These are phyloP conservation scores for Trididemnum nubilum DNA, from an alignment of 23 tunicate genomes.

Conservation along the genomic window DNA sequence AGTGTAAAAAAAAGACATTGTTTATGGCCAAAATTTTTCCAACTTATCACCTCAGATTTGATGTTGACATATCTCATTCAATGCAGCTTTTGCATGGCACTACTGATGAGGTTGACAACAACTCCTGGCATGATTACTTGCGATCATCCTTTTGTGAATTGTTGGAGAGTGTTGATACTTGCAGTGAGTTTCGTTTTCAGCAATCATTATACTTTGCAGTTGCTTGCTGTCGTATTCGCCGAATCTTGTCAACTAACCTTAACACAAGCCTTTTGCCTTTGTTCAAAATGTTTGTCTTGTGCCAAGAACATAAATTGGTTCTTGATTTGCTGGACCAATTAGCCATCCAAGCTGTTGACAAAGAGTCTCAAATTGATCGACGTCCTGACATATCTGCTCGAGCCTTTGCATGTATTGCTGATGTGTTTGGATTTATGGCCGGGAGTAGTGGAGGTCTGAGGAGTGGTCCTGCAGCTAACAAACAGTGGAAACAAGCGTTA, in stretches of 20 bases:
- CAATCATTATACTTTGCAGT: slow-evolving; percentile 43
- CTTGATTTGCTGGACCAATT: slow-evolving; percentile 44
- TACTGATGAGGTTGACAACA: neutral
- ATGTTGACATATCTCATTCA: slow-evolving; percentile 32
- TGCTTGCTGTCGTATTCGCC: slow-evolving; percentile 33
- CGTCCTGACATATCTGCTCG: slow-evolving; percentile 90
- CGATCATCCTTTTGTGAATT: slow-evolving; percentile 64
- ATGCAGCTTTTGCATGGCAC: slow-evolving; percentile 25
- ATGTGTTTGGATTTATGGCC: slow-evolving; percentile 79
- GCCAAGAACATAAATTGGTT: slow-evolving; percentile 14
- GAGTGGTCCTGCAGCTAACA: slow-evolving; percentile 92
- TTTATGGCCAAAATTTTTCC: slow-evolving; percentile 80
- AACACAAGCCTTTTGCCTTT: slow-evolving; percentile 32
- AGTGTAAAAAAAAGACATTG: slow-evolving; percentile 28
- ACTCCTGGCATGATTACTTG: slow-evolving; percentile 49
- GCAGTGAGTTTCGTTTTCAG: slow-evolving; percentile 54
- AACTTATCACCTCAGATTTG: slow-evolving; percentile 36
- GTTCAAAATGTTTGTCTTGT: slow-evolving; percentile 48
- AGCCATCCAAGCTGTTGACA: slow-evolving; percentile 53
- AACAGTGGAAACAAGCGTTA: slow-evolving; percentile 65
- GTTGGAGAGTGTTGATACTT: slow-evolving; percentile 57
- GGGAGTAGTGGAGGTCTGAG: slow-evolving; percentile 55
- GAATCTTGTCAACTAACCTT: slow-evolving; percentile 30
- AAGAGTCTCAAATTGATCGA: neutral
- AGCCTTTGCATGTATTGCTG: slow-evolving; percentile 89